Conservation (phyloP, 1,140 invertebrate species). For the Probaryconus sp. region DNA sequence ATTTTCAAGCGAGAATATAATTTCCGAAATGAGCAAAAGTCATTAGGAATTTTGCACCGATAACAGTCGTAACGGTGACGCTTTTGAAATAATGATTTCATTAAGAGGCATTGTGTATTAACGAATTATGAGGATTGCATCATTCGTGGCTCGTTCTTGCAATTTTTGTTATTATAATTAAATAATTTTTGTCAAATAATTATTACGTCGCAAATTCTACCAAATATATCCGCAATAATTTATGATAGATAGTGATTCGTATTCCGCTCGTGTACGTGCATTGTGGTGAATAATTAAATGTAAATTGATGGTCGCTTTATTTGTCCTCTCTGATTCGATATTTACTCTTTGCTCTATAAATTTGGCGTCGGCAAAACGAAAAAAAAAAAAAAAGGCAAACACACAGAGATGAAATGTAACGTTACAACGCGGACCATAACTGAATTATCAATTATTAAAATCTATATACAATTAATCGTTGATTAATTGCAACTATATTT, state of each 20-base stretch:
- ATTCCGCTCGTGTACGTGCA: constrained; percentile 26
- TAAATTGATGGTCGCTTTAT: constrained; percentile 40
- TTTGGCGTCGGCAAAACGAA: not conserved
- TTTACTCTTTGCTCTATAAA: constrained; percentile 34
- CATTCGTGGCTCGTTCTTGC: not conserved
- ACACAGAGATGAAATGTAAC: too few relatives aligned
- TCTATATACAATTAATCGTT: too few relatives aligned
- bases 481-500: too few relatives aligned
- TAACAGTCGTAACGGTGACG: too few relatives aligned
- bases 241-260: constrained; percentile 27
- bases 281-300: constrained; percentile 42
- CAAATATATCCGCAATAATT: constrained; percentile 20
- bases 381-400: too few relatives aligned
- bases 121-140: constrained; percentile 24
- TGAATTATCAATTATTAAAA: too few relatives aligned
- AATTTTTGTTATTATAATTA: constrained; percentile 39
- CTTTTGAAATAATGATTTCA: constrained; percentile 23
- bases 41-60: constrained; percentile 22
- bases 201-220: constrained; percentile 28
- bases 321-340: constrained; percentile 32
- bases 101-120: constrained; percentile 2
- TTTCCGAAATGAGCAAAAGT: too few relatives aligned
- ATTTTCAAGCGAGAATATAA: too few relatives aligned
- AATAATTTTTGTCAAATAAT: constrained; percentile 37
- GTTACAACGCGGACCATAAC: too few relatives aligned